Base-by-base conservation (phyloP, 2,888 invertebrate genomes). In the Slavum lentiscoides region DNA sequence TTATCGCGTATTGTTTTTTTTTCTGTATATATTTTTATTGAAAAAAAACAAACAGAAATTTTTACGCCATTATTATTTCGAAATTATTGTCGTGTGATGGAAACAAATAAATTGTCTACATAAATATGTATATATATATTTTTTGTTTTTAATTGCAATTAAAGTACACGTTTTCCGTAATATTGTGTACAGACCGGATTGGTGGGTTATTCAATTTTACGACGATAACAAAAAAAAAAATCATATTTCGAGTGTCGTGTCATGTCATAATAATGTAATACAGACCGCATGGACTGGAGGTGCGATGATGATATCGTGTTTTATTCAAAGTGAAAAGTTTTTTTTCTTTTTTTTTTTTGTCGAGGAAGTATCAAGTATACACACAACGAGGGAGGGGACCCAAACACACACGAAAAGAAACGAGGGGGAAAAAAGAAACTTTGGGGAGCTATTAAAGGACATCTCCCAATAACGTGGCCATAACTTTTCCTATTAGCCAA, bases 401-500 rank as follows among this genome's bases (percentile, higher is more conserved):
- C 11, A 37, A 55, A 70, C 17, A 53, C 13, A 7, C 21, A 11
- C 9, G 39, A 77, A 77, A 62, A 66, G 30, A 30, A 30, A 30
- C 30, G 30, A 30, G 30, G 30, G 30, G 30, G 17, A 68, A 59
- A 68, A 69, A 30, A 68, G 70, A 72, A 80, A 80, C 53, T 72
- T 72, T 58, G 72, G 23, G 72, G 23, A 58, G 72, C 80, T 80
- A 80, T 80, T 80, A 72, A 80, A 80, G 80, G 70, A 80, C 80
- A 72, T 72, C 67, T 72, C 72, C 72, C 80, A 77, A 70, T 77
- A 70, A 70, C 72, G 58, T 53, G 8, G 58, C 70, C 64, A 72
- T 80, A 80, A 80, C 72, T 80, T 80, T 80, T 80, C 80, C 80
- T 80, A 80, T 80, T 80, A 80, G 72, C 68, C 72, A 49, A 80